Base-by-base conservation (phyloP, 1,140 invertebrate genomes). In the Matsumurasca onukii region DNA sequence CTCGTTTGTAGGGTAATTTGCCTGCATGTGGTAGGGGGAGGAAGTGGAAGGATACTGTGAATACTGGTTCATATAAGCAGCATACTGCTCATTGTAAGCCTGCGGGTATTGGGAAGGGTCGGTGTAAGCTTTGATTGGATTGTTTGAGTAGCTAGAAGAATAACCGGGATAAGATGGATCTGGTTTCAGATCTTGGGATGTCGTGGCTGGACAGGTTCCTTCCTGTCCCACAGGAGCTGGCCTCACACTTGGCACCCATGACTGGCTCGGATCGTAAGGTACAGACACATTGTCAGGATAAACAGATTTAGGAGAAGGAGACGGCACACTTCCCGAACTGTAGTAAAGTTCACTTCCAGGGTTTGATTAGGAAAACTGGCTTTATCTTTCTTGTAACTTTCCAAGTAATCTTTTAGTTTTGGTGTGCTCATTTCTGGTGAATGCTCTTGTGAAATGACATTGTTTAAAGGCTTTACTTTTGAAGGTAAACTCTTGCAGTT, bases 401-500 rank as follows among this genome's bases (percentile, higher is more conserved):
- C 89, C 1, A 97, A 80, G 77, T 92, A 97, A 79, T 98, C 94
- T 76, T 95, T 94, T 31, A 98, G 79, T 77, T 95, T 97, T 2
- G 86, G 80, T 24, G 81, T 82, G 13, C 80, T 17, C 17, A 17
- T 39, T 17, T 17, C 34, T 39, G 34, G 17, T 9, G 34, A 39
- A 39, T 49, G 17, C 34, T 39, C n/a, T 39, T 39, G 34, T 9
- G 34, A 39, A 39, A 39, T 39, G 24, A 9, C 34, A 39, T 39
- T 17, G 13, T 73, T 66, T 66, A 76, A 57, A 49, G 72, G 72
- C 25, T 72, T 72, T 15, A 68, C 31, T n/a, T 69, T 63, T 20
- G 63, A 64, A 20, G 66, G 70, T 5, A 70, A 51, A 5, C 63
- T 72, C 79, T 83, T 81, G 17, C 76, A 80, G 72, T 84, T 84